Evolutionary conservation across 2,113 vertebrate species (phyloP), one percentile per base, ranked within the genome.

Genomic region (Junco hyemalis): DNA sequence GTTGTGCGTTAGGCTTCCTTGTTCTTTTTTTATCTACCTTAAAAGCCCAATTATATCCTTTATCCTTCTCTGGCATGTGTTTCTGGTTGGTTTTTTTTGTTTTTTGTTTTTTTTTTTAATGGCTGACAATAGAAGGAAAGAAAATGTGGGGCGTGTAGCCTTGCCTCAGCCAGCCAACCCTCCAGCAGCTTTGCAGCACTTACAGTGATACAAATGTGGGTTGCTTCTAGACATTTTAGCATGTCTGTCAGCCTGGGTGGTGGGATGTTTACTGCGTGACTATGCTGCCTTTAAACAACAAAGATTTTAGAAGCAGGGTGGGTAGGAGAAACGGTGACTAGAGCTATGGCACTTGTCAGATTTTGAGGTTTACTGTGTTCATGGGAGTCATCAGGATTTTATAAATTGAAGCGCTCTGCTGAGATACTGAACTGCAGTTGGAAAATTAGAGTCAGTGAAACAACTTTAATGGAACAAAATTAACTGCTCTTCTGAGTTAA

Each of bases 51-150:
- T 91, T 93, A 70, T 79, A 94, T 95, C 85, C 93, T 82, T 83
- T 92, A 59, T 59, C 79, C 92, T 93, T 64, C 60, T 68, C 92
- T 94, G 85, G 76, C 90, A 81, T 71, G 28, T 65, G 63, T 88
- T 96, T 90, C 88, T 96, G 91, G 31, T 56, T 90, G 80, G 88
- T 40, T 88, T 45, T 54, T 82, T 81, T 51, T 54, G 60, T 59
- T 47, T 36, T 87, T 82, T 90, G 64, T 47, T 72, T 70, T 74
- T 66, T 48, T 87, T 82, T 90, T 71, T 25, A 77, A 66, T 56
- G 51, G n/a, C 60, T 92, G 59, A 96, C 92, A 96, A 95, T 86
- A 81, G 93, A 90, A 97, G 92, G 95, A 97, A 97, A 96, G 93
- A 94, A 94, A 92, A 84, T 44, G 36, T 14, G 78, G 50, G 81